Base-by-base conservation (phyloP, 2,113 vertebrate genomes). In the Sisor rabdophorus region DNA sequence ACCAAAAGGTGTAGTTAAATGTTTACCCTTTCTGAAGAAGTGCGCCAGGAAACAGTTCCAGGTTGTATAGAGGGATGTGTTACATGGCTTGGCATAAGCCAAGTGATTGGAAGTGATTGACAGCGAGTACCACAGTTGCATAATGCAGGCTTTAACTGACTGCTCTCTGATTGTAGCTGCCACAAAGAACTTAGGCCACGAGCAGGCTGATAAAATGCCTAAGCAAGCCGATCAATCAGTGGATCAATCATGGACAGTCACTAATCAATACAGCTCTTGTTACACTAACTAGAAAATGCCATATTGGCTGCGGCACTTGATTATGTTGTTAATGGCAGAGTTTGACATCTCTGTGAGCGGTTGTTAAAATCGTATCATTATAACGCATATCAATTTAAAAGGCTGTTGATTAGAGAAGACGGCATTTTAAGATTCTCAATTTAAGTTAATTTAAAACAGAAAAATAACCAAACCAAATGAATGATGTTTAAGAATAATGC, bases 31-130 rank as follows among this genome's bases (percentile, higher is more conserved):
- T 91, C 87, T 90, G 86, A 96, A 92, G 90, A 97, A 95, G 77
- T 91, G 90, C 86, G 93, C 90, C 81, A 96, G 90, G 91, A 96
- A 96, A 90, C 89, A 91, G 86, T 89, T 89, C 96, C 95, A 97
- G 85, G 89, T 93, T 84, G 94, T 91, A 90, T 93, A 96, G 89
- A 86, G 88, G 87, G 92, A 94, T 86, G 88, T 91, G 90, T 93
- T 93, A 90, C 91, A 92, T 85, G 92, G 92, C 84, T 86, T 89
- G 71, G 93, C 93, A 84, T 95, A 89, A 87, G 89, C 88, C 89
- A 98, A 90, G 69, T 84, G 80, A 85, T 85, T 85, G 85, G 58
- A 30, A 71, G 53, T 91, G 89, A 91, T 82, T 91, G 90, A 90
- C 91, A 91, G 85, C 85, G 81, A 84, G 83, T 85, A 86, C 88